phyloP scores from a whole-genome alignment of 2,113 vertebrate genomes.

The Vombatus ursinus region DNA sequence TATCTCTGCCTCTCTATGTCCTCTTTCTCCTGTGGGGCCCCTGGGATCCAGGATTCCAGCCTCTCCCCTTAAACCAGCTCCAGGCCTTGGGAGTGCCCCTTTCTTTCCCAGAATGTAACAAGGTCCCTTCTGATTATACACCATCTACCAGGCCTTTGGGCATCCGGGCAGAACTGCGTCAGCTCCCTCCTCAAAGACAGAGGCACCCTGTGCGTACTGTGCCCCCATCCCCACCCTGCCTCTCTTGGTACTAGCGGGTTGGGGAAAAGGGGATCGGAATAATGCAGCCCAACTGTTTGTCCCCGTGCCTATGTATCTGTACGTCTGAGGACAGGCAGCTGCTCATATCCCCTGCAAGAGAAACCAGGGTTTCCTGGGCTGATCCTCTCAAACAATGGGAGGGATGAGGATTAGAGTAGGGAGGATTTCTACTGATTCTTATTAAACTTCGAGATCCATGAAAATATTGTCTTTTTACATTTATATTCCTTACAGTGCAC shows the following conservation, averaged over 20 bases:
- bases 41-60: not conserved
- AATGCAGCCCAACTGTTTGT: not conserved
- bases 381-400: not conserved
- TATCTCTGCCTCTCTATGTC: not conserved
- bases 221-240: not conserved
- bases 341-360: not conserved
- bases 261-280: slow-evolving; percentile 15
- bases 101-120: slow-evolving; percentile 23
- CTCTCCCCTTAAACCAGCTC: slow-evolving; percentile 5
- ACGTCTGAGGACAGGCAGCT: not conserved
- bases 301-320: not conserved
- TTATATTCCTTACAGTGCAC: not conserved
- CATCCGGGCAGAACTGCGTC: not conserved
- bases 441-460: not conserved
- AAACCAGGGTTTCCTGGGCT: not conserved
- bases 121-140: not conserved
- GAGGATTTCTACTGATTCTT: not conserved
- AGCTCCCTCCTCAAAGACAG: slow-evolving; percentile 10
- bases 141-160: not conserved
- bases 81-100: not conserved
- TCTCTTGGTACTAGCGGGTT: not conserved
- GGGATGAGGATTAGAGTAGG: not conserved
- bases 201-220: slow-evolving; percentile 13
- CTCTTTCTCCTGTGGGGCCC: not conserved
- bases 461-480: not conserved